phyloP scores from a whole-genome alignment of 1,140 invertebrate genomes.

The Scaptomyza hsui region DNA sequence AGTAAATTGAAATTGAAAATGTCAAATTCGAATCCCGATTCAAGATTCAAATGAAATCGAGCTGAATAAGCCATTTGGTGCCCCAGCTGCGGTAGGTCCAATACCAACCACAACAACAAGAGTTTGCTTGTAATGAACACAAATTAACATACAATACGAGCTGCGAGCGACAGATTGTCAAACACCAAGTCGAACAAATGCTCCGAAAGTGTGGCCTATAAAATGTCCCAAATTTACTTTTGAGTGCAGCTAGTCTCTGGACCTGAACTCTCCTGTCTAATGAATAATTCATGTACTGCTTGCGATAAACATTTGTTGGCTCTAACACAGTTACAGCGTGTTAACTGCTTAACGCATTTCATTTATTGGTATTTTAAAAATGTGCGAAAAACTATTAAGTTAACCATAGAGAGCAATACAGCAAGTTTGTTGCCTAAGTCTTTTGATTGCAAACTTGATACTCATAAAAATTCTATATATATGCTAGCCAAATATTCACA shows the following conservation, averaged over 20 bases:
- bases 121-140: conserved; percentile 44
- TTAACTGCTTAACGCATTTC: conserved; percentile 46
- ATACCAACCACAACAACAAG: conserved; percentile 4
- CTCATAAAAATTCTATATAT: conserved; percentile 23
- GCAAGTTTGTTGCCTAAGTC: conserved; percentile 69
- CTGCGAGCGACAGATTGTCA: conserved; percentile 52
- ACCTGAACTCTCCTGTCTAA: conserved; percentile 22
- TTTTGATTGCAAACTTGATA: conserved; percentile 47
- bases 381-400: conserved; percentile 25
- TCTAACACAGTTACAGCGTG: conserved; percentile 19
- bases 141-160: conserved; percentile 74
- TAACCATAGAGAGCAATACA: neutral
- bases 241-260: neutral
- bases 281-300: conserved; percentile 41
- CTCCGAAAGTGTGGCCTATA: conserved; percentile 10
- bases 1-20: conserved; percentile 52
- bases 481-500: conserved; percentile 6
- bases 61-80: conserved; percentile 66
- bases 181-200: conserved; percentile 37
- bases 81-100: conserved; percentile 50
- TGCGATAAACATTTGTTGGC: conserved; percentile 11
- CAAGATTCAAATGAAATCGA: conserved; percentile 36
- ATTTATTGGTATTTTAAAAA: conserved; percentile 31
- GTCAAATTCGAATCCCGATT: conserved; percentile 49
- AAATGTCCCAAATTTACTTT: conserved; percentile 3